These are phyloP conservation scores for Gymnothorax reevesii DNA, from an alignment of 2,797 vertebrate genomes.

Conservation along the genomic window DNA sequence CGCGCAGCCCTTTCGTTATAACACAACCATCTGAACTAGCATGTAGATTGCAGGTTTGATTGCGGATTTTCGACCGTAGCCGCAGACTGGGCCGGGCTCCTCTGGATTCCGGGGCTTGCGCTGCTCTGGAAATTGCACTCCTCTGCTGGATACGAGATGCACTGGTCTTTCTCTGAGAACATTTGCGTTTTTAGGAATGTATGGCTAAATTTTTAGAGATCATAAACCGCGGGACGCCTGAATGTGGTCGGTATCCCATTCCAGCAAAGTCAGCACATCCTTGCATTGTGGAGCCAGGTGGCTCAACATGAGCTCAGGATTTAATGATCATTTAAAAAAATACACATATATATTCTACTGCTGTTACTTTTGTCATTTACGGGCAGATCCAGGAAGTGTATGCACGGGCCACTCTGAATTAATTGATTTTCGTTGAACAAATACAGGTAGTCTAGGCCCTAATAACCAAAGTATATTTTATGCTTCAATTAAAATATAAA, in stretches of 20 bases:
- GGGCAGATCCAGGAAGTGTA: not conserved
- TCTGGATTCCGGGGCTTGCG: not conserved
- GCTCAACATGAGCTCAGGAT: conserved; percentile 15
- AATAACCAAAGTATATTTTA: no score
- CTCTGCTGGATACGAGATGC: conserved; percentile 11
- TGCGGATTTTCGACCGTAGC: not conserved
- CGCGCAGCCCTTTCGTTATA: not conserved
- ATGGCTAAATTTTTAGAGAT: conserved; percentile 16
- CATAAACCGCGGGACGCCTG: conserved; percentile 18
- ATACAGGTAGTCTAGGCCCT: not conserved
- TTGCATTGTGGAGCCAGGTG: conserved; percentile 25
- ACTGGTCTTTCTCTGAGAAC: conserved; percentile 17
- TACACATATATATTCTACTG: not conserved
- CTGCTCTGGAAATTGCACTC: conserved; percentile 2
- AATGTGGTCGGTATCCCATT: conserved; percentile 14
- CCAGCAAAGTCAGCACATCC: conserved; percentile 11
- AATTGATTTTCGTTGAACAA: not conserved
- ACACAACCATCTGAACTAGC: not conserved
- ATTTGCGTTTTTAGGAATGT: conserved; percentile 29
- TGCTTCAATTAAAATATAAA: no score
- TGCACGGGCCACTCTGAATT: no score
- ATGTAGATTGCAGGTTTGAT: conserved; percentile 14
- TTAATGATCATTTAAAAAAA: not conserved
- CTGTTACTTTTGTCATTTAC: not conserved
- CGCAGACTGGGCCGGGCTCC: conserved; percentile 8